Evolutionary conservation across 2,797 vertebrate species (phyloP).

Genomic region (Rhabdophis nuchalis): DNA sequence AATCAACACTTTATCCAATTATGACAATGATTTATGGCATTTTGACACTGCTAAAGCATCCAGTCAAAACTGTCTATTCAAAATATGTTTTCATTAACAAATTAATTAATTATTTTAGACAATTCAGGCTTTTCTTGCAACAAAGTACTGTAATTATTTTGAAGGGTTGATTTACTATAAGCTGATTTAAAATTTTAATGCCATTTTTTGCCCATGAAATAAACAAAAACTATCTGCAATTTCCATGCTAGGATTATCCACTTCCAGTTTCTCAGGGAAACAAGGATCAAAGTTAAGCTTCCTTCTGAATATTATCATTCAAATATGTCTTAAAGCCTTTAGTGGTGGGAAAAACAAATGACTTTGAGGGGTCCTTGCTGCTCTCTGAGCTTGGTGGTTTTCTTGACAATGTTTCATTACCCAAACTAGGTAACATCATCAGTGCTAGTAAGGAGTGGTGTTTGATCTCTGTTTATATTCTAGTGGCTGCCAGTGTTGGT

Average conservation of each 20-base stretch:
- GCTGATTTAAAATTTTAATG: background rate
- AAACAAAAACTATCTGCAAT: background rate
- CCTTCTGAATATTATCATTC: background rate
- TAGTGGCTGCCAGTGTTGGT: background rate
- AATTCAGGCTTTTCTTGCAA: background rate
- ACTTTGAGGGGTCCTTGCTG: background rate
- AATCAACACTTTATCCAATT: background rate
- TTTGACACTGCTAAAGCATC: background rate
- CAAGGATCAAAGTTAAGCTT: background rate
- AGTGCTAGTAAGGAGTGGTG: background rate
- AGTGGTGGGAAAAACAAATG: background rate
- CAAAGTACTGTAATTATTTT: background rate
- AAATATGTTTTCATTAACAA: background rate
- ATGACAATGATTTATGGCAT: background rate
- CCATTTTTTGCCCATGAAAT: background rate
- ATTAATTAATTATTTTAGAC: background rate
- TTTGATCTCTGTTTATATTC: background rate
- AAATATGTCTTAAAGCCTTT: background rate
- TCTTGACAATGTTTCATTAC: background rate
- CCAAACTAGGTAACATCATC: background rate
- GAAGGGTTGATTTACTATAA: background rate
- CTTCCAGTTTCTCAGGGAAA: background rate
- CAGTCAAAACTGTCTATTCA: background rate
- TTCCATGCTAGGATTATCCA: background rate
- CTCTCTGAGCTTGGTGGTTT: background rate